Evolutionary conservation across 2,113 vertebrate species (phyloP), one percentile per base, ranked within the genome.

Genomic region (Hiodon alosoides): DNA sequence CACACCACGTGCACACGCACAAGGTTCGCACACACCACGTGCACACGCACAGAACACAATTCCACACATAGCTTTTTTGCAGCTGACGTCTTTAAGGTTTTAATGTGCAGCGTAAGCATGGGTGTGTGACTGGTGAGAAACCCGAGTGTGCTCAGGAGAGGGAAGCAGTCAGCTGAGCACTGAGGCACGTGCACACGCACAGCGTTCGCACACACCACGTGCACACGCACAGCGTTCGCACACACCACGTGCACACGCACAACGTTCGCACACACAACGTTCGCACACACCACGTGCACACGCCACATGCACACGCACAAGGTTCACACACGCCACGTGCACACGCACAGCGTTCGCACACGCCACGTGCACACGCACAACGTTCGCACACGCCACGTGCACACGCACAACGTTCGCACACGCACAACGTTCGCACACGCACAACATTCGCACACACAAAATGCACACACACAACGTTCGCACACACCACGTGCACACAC

Each of bases 171-270:
- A 58, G 55, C 69, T 47, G 7, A 16, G 52, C n/a, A 31, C n/a
- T 11, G n/a, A 48, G 71, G 72, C 66, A 69, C 17, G 57, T 69
- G 67, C 80, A 74, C 16, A 31, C 60, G 7, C 72, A 65, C 72
- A 31, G 2, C 50, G 46, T 14, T 5, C 72, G 66, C 51, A 53
- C 72, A 65, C 61, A 47, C 61, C 52, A 3, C 6, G 66, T 7
- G n/a, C 13, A 51, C 71, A 51, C 11, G 61, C 57, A 72, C 8
- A 9, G 2, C 54, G 10, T 10, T 7, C 54, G 10, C 54, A 57
- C 54, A 57, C 54, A 57, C 10, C 54, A 57, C 54, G 10, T 57
- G 54, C 54, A 57, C 1, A 10, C 54, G 2, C 54, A 57, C 54
- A 57, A 2, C 10, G 10, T 10, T 7, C 54, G 10, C 54, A 7